Conservation (phyloP, 1,140 invertebrate genomes). For the Ips typographus region DNA sequence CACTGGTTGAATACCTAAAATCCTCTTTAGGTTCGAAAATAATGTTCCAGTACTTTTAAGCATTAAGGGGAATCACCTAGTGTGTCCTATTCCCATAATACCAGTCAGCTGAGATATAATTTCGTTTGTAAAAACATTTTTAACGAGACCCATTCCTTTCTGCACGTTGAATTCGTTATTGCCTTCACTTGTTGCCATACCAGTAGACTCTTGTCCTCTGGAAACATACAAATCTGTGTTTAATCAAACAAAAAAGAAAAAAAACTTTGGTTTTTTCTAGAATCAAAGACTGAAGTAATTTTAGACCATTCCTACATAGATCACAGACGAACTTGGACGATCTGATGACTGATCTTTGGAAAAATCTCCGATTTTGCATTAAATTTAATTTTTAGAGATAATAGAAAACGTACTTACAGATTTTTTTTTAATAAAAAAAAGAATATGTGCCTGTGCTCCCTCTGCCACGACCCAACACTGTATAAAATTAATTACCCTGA, state of each 20-base stretch:
- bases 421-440: no score
- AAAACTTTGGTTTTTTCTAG: no score
- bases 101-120: constrained; percentile 83
- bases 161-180: constrained; percentile 78
- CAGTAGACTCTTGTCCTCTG: constrained; percentile 94
- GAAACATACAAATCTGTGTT: neutral
- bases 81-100: constrained; percentile 93
- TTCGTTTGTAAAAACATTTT: constrained; percentile 88
- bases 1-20: constrained; percentile 83
- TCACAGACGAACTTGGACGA: no score
- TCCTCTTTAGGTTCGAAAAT: constrained; percentile 3
- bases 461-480: no score
- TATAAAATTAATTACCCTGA: no score
- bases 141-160: constrained; percentile 96
- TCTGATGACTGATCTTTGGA: no score
- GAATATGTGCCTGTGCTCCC: no score
- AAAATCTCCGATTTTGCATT: no score
- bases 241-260: neutral
- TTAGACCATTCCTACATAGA: no score
- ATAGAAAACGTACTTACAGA: no score
- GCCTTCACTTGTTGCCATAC: constrained; percentile 90
- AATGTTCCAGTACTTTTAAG: neutral
- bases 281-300: no score
- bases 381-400: no score
- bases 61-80: constrained; percentile 60